Evolutionary conservation across 2,888 invertebrate species (phyloP), one percentile per base, ranked within the genome.

Genomic region (Papilio demoleus): DNA sequence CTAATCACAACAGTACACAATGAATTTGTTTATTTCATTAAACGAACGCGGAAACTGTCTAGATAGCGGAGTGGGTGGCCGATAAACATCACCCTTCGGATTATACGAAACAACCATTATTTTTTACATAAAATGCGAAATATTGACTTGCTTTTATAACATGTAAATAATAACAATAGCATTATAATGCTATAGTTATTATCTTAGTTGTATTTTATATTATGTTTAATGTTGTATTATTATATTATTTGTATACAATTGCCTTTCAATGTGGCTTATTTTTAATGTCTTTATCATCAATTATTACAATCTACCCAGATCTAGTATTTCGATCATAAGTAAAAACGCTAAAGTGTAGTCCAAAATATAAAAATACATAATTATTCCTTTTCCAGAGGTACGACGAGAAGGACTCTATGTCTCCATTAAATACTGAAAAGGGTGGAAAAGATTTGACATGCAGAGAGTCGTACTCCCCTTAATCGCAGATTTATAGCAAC

Each of bases 1-100:
- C 88, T 91, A 92, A 92, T 90, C 84, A 90, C 90, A 87, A 89
- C 84, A 84, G 81, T 79, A 90, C 77, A 92, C 92, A 90, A 86
- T 86, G 81, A 75, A 82, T 87, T 85, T 90, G 91, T 92, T 92
- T 92, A 88, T 90, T 88, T 88, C 86, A 81, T 81, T 77, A 77
- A 80, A 78, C 73, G 80, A 83, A 85, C 82, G 80, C 82, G 85
- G 88, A 88, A 87, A 86, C 82, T 81, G 81, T 84, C 83, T 79
- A 73, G 76, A 75, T 70, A 73, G 74, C 83, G 67, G 80, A 88
- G 87, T 90, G 90, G 91, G 91, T 91, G 92, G 92, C 85, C 89
- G 80, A 74, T 69, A 61, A 65, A 19, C 36, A 61, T 69, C 69
- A 36, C 60, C 67, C 50, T n/a, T 42, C 24, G 31, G 63, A 63